phyloP scores from a whole-genome alignment of 2,888 invertebrate genomes.

The Meandrusa payeni region DNA sequence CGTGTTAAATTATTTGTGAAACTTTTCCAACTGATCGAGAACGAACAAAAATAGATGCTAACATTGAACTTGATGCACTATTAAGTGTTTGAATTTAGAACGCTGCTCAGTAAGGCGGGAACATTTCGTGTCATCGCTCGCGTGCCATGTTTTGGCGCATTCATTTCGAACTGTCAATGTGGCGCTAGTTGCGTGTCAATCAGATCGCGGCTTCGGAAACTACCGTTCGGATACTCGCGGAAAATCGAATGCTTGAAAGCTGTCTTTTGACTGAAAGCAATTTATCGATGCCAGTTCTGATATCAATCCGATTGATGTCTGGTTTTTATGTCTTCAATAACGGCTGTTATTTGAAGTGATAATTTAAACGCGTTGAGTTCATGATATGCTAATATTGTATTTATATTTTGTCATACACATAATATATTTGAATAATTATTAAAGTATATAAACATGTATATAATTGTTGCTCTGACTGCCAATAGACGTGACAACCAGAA shows the following conservation, averaged over 20 bases:
- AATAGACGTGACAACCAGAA: too few species aligned
- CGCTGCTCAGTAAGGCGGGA: not conserved
- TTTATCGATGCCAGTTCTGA: conserved; percentile 7
- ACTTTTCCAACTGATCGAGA: not conserved
- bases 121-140: conserved; percentile 17
- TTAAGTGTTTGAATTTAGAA: conserved; percentile 14
- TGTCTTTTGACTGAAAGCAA: conserved; percentile 2
- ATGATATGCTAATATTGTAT: too few species aligned
- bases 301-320: conserved; percentile 1
- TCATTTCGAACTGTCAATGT: conserved; percentile 28
- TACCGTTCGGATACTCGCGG: conserved; percentile 13
- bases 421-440: too few species aligned
- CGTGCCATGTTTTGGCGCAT: conserved; percentile 22
- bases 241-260: conserved; percentile 15
- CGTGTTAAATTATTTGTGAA: too few species aligned
- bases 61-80: conserved; percentile 19
- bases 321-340: not conserved
- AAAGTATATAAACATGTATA: too few species aligned
- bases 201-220: conserved; percentile 19
- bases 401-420: too few species aligned
- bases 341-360: too few species aligned
- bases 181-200: conserved; percentile 26
- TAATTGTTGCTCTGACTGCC: too few species aligned
- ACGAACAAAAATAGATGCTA: conserved; percentile 6
- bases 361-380: too few species aligned